Percentiles rank a stretch among this genome's conserved stretches.
Conservation (phyloP, 1,140 invertebrate genomes). For the Drosophila fuyamai region DNA sequence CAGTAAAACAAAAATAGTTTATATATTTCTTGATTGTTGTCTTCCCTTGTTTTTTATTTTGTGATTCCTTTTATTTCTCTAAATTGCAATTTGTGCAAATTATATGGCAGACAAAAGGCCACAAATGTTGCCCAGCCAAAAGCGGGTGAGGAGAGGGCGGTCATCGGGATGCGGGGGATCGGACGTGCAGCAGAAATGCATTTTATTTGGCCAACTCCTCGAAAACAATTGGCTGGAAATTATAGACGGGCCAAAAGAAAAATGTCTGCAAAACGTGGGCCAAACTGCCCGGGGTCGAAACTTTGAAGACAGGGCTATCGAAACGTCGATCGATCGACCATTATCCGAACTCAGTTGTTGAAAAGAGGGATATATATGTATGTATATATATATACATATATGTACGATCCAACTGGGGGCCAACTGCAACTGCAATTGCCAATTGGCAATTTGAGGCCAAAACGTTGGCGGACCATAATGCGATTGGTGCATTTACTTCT, state of each 20-base stretch:
- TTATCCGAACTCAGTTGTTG: slow-evolving; percentile 33
- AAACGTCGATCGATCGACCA: slow-evolving; percentile 39
- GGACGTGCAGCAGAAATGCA: slow-evolving; percentile 73
- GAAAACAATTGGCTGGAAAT: slow-evolving; percentile 54
- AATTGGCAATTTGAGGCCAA: slow-evolving; percentile 69
- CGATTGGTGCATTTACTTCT: slow-evolving; percentile 81
- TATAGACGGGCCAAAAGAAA: slow-evolving; percentile 52
- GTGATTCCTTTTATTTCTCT: slow-evolving; percentile 75
- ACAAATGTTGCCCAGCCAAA: slow-evolving; percentile 61
- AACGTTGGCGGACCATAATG: slow-evolving; percentile 78
- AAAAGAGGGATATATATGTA: background rate
- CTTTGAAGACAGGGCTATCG: slow-evolving; percentile 5
- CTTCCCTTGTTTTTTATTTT: slow-evolving; percentile 2
- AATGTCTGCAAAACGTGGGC: slow-evolving; percentile 79
- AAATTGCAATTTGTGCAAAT: slow-evolving; percentile 82
- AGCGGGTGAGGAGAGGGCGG: background rate
- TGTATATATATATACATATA: too few relatives aligned
- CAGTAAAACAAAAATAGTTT: slow-evolving; percentile 12
- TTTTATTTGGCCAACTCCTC: slow-evolving; percentile 65
- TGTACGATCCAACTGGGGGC: background rate
- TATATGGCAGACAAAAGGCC: slow-evolving; percentile 76
- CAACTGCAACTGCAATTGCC: slow-evolving; percentile 63
- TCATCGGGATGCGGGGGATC: background rate
- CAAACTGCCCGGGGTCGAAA: slow-evolving; percentile 52
- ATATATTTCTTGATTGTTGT: slow-evolving; percentile 26